A percentile compares a stretch with the other conserved stretches of the same genome.
Evolutionary conservation across 2,113 vertebrate genomes (phyloP).

Genomic region (Gadus macrocephalus): DNA sequence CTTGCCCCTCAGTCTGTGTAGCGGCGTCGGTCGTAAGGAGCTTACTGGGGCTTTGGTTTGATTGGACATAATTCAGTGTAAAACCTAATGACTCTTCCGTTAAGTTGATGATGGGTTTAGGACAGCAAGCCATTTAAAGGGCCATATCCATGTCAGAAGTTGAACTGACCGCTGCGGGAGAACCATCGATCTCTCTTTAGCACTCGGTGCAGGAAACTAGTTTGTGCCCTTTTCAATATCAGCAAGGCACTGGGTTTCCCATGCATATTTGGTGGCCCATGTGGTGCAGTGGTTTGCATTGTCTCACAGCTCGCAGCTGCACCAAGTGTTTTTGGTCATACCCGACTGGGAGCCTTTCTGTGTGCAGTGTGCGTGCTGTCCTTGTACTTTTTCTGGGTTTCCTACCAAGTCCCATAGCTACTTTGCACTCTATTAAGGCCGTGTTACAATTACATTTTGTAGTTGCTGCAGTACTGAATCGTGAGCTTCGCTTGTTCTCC

Average conservation of each 20-base stretch:
- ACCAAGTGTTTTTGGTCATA: too few species aligned
- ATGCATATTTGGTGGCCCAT: neutral
- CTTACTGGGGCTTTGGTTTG: constrained; percentile 48
- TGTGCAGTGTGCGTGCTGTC: too few species aligned
- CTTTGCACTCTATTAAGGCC: too few species aligned
- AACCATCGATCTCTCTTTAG: constrained; percentile 4
- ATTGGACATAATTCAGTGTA: constrained; percentile 32
- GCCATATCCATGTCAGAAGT: constrained; percentile 26
- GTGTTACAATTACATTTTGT: too few species aligned
- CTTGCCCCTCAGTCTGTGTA: too few species aligned
- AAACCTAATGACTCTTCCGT: constrained; percentile 47
- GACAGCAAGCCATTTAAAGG: constrained; percentile 39
- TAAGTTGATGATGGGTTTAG: constrained; percentile 26
- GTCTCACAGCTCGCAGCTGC: too few species aligned
- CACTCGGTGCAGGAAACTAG: neutral
- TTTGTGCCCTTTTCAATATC: neutral
- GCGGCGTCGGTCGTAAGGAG: constrained; percentile 21
- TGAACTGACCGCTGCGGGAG: neutral
- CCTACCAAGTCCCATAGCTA: too few species aligned
- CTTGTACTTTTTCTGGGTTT: too few species aligned
- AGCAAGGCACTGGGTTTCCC: neutral
- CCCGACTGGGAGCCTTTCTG: too few species aligned
- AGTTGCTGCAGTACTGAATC: too few species aligned
- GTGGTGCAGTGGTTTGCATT: neutral
- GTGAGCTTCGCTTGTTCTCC: neutral